Base-by-base conservation (phyloP, 2,888 invertebrate species). In the Caenorhabditis sp. region DNA sequence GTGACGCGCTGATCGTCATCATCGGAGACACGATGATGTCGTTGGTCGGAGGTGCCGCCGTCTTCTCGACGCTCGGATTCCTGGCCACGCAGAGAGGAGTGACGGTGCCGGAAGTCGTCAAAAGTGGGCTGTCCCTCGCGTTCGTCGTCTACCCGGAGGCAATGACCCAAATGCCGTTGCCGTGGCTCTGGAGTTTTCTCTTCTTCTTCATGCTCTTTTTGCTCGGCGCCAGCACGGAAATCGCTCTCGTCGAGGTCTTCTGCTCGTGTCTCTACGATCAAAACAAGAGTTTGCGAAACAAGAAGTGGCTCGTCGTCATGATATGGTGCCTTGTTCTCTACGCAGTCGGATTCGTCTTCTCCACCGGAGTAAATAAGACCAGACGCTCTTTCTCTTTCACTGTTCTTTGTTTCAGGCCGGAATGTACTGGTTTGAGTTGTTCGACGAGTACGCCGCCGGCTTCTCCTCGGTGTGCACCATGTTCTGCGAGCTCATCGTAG, bases 171-270 rank as follows among this genome's bases (percentile, higher is more conserved):
- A 85, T 90, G 83, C 88, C 89, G 1, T 30, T 87, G 32, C 87
- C 89, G 8, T 88, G 89, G 80, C 83, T 90, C 2, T 90, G 90
- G 89, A 82, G 89, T 6, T 83, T 89, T n/a, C 79, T 90, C 5
- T 90, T 90, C 82, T 90, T 90, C 79, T 50, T 89, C 55, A 90
- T 90, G 90, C 83, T 90, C 22, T 89, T 89, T 74, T 84, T 89
- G 9, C 81, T 90, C 17, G 90, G 90, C 39, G 83, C 90, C 46
- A 83, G 82, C 63, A 79, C 80, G 1, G 62, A 74, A 27, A 63
- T 76, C 3, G 70, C 74, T 0, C 24, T 65, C n/a, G 74, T 68
- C n/a, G 68, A 76, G 20, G 70, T 70, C 0, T 76, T 76, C 53
- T 70, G 70, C 35, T 70, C 76, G 30, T 76, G 76, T 50, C 27